Base-by-base conservation (phyloP, 2,888 invertebrate species). In the Blastobasis lacticolella region DNA sequence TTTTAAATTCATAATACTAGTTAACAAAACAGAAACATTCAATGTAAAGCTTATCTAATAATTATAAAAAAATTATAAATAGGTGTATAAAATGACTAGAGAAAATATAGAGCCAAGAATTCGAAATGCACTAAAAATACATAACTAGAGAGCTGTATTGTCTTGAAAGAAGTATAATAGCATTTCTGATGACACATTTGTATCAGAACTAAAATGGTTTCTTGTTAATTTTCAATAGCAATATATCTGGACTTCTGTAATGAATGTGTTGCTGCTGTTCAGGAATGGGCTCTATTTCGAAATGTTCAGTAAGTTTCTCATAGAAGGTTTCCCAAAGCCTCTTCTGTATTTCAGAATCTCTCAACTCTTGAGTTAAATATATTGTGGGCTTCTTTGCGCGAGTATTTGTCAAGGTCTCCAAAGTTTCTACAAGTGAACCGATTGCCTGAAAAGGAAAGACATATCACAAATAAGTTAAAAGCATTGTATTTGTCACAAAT, bases 361-460 rank as follows among this genome's bases (percentile, higher is more conserved):
- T 82, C 59, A 92, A 74, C 78, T 94, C 94, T 81, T 93, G 93
- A 54, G 91, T 90, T 57, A 94, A 78, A 57, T 92, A 85, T 49
- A 93, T 88, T 59, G 84, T 83, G 8, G 91, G 90, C 49, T 89
- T 81, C 48, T 78, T 75, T 38, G 72, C 72, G 50, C 87, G 74
- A 10, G 90, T 68, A 46, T 73, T 73, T 54, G 71, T 81, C 51
- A 86, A 66, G 53, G 76, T 67, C 60, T 78, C 73, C 48, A 94
- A 70, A 7, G 93, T 92, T 61, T 90, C 75, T 49, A 93, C 75
- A 46, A 94, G 78, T 5, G 91, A 90, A 54, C 90, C 73, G 48
- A 91, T 69, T 42, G 90, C 90, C 91, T 91, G 78, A 61, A 90
- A 89, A 42, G 9, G 5, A 42, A 42, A 42, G 9, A 2, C 23